Evolutionary conservation across 2,113 vertebrate genomes (phyloP), one percentile per base, ranked within the genome.

Genomic region (Orcinus orca): DNA sequence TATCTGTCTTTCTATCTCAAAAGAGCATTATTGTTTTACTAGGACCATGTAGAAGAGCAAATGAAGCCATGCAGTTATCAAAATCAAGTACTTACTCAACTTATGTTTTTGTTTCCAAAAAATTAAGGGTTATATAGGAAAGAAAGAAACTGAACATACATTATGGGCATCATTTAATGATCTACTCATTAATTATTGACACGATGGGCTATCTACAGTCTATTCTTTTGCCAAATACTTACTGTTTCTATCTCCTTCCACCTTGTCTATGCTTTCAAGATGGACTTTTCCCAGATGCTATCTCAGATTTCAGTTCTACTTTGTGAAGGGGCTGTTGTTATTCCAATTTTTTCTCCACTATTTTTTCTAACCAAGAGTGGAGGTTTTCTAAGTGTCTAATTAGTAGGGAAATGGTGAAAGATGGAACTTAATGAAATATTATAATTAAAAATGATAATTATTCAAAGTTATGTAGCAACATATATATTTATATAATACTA

Each of bases 1-100:
- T 63, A 82, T 90, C 71, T 97, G 96, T 90, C 60, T 93, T 92
- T 95, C 21, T 25, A 60, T 84, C 50, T 90, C 58, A 91, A 76
- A 96, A 70, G 25, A 92, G 67, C 4, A 25, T 88, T 85, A 85
- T 38, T 90, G 44, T 90, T 83, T 63, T 86, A 80, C 9, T 58
- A 79, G 50, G 29, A 29, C 15, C 79, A 77, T 29, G 9, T 26
- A 68, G 26, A 93, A 95, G n/a, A 93, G 26, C 9, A 92, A 95
- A 85, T 53, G 25, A 97, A 97, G 79, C 47, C 14, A 31, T 17
- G 23, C 55, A 85, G n/a, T 96, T 88, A 76, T 93, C 29, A 93
- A 93, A 96, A 94, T 70, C 26, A 84, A 85, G 63, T 93, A 33
- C 47, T 87, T 93, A 87, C n/a, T 90, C 58, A 53, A 15, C 62